Percentiles rank a stretch among this genome's conserved stretches.
These are phyloP conservation scores for Philopotamus ludificatus DNA, from an alignment of 1,140 invertebrate species.

Conservation along the genomic window DNA sequence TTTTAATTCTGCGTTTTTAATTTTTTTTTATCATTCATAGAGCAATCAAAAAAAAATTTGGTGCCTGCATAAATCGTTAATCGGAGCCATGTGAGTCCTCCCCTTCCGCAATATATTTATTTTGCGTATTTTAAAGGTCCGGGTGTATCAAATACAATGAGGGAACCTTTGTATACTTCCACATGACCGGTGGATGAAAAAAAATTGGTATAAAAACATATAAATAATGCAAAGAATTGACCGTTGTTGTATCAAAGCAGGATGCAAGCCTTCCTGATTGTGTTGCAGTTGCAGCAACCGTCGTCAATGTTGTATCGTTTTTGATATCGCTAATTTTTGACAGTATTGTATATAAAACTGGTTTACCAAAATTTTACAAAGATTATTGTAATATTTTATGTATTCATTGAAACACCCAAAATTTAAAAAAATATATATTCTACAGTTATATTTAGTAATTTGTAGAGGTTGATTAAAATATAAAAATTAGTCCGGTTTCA, in stretches of 20 bases:
- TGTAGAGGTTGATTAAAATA: too few species aligned
- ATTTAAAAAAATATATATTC: too few species aligned
- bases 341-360: not conserved
- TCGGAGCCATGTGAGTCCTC: not conserved
- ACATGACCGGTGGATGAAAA: not conserved
- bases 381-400: not conserved
- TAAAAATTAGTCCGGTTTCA: too few species aligned
- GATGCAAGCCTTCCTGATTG: too few species aligned
- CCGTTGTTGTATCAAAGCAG: too few species aligned
- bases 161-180: not conserved
- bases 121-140: not conserved
- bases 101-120: constrained; percentile 8
- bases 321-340: not conserved
- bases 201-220: not conserved
- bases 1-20: too few species aligned
- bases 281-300: too few species aligned
- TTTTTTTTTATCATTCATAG: not conserved
- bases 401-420: too few species aligned
- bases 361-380: not conserved
- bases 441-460: too few species aligned
- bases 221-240: not conserved
- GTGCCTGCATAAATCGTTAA: not conserved
- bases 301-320: not conserved
- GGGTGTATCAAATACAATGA: not conserved
- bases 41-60: not conserved